Evolutionary conservation across 92 coral and sea anemone species (phyloP), one percentile per base, ranked within the genome.

Genomic region (Pocillopora grandis): DNA sequence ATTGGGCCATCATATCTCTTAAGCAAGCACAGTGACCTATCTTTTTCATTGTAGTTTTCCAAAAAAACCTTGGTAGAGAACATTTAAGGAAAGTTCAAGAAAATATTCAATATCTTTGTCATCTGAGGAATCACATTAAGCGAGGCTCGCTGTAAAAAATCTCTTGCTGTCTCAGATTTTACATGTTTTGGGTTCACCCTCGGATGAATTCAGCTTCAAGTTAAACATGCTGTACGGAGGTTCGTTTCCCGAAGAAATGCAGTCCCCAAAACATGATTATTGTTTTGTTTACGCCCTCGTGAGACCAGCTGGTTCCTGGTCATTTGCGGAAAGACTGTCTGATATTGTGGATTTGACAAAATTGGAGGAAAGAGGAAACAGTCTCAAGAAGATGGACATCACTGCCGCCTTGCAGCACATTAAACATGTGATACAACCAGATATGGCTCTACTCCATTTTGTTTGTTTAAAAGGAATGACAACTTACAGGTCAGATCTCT

Each of bases 381-480:
- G 58, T 10, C 55, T 68, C 13, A 56, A 58, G 67, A 21, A 35
- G 11, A 56, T 80, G 27, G 84, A 80, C 16, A 56, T 80, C 70
- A 15, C 52, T 12, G 62, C 72, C 4, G 83, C 83, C 37, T 61
- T 78, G 2, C 73, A 78, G 13, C 74, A 23, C 49, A 78, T 66
- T 2, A 78, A 78, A n/a, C 12, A 23, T 2, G 83, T n/a, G 12
- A 49, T 80, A 62, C 56, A 80, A 15, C 84, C 84, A 31, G 84
- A 69, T 58, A 17, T 35, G 67, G 84, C 76, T 19, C 17, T 80
- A 19, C 52, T 80, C 33, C 84, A 80, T 80, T 70, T 68, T 23
- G 55, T 58, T 19, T 80, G 84, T 57, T 58, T 12, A 19, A 69
- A 80, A 80, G 84, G 84, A 58, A 58, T 31, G 27, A 80, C 84